Base-by-base conservation (phyloP, 2,888 invertebrate genomes). In the Marasmarcha lunaedactyla region DNA sequence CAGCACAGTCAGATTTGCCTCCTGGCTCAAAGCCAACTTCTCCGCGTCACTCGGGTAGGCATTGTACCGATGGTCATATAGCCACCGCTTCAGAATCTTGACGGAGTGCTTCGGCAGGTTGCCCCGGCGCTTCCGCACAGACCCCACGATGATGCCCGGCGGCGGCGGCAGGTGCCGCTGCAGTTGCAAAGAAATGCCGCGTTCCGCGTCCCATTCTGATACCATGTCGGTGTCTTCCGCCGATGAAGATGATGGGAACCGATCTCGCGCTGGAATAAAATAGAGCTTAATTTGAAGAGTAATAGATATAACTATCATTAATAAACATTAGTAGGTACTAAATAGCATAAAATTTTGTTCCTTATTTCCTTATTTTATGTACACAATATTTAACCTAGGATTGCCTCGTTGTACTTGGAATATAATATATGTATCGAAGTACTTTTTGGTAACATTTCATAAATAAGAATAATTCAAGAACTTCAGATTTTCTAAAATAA, bases 41-140 rank as follows among this genome's bases (percentile, higher is more conserved):
- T 97, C 96, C 6, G 91, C 91, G 64, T 97, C 97, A 54, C 92
- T 95, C 0, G 97, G 97, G 65, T 97, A 97, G 0, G 97, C 97
- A 63, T 97, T 96, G 78, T 94, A 96, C 30, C 96, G 88, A 62
- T 97, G 96, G 45, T 96, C 95, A 62, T 93, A 96, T 1, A 97
- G 85, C 97, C 97, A 97, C 42, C 93, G 86, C 67, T 95, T 95
- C 36, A 97, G 71, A 41, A 97, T 93, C 67, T 94, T 93, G 3
- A 97, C 96, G 0, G 95, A 93, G 58, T 94, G 93, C 65, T 96
- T 97, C 2, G 96, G 95, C 33, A 97, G 79, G 76, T 97, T 97
- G 0, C 96, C 96, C 11, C 97, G 87, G 11, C 95, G 87, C 70
- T 93, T 94, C 40, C 94, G 88, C 49, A 90, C 86, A 1, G 89